These are phyloP conservation scores for Drosophila punjabiensis DNA, from an alignment of 1,140 invertebrate species.

Conservation along the genomic window DNA sequence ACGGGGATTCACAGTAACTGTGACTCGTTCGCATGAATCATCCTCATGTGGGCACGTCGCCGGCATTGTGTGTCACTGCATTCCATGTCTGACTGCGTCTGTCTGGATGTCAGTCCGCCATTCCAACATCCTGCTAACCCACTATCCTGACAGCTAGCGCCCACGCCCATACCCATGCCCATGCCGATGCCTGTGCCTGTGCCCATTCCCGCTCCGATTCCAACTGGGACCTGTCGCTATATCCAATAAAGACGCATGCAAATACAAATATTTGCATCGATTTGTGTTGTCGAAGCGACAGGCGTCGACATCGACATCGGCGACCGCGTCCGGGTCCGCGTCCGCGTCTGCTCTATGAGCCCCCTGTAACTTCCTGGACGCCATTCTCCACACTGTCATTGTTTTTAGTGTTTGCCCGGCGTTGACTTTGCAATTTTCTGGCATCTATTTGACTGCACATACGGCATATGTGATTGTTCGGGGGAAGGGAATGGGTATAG, in stretches of 20 bases:
- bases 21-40: constrained; percentile 45
- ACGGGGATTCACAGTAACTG: constrained; percentile 7
- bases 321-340: background rate
- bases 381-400: constrained; percentile 49
- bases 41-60: constrained; percentile 48
- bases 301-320: constrained; percentile 23
- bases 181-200: too few species aligned
- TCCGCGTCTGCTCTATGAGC: background rate
- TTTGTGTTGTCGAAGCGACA: constrained; percentile 69
- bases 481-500: background rate
- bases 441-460: constrained; percentile 64
- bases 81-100: constrained; percentile 34
- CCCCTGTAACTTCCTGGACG: constrained; percentile 13
- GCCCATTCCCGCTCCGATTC: constrained; percentile 7
- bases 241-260: constrained; percentile 72
- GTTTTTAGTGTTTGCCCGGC: constrained; percentile 70
- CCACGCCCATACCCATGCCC: background rate
- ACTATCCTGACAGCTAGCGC: constrained; percentile 13
- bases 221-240: constrained; percentile 40
- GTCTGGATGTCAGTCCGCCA: constrained; percentile 22
- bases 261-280: constrained; percentile 83
- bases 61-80: constrained; percentile 46
- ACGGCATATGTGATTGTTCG: constrained; percentile 27
- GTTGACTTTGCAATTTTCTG: constrained; percentile 73
- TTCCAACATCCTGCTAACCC: constrained; percentile 14